Conservation (phyloP, 2,113 vertebrate genomes). For the Nycticorax nycticorax region DNA sequence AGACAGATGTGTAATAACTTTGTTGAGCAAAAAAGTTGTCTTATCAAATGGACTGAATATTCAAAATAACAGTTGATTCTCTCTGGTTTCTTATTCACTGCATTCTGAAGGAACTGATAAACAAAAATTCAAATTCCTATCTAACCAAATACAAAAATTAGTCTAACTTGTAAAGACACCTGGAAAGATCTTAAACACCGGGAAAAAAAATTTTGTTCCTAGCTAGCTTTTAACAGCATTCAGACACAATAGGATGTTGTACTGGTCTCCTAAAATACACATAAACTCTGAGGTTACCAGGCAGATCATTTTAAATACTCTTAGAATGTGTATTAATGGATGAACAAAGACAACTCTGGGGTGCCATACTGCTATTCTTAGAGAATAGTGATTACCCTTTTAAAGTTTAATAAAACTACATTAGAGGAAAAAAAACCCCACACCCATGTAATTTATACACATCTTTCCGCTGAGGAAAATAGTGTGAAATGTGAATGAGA, state of each 20-base stretch:
- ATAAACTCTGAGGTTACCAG: background rate
- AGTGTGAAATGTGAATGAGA: background rate
- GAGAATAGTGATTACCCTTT: background rate
- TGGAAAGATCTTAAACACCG: background rate
- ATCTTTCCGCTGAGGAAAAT: background rate
- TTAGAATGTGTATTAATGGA: background rate
- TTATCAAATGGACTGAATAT: background rate
- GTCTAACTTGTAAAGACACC: constrained; percentile 20
- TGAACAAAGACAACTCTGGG: background rate
- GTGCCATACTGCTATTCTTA: background rate
- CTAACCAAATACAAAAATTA: background rate
- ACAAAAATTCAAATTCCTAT: background rate
- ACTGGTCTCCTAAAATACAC: background rate
- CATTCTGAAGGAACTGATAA: background rate
- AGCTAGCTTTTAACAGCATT: background rate
- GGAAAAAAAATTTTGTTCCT: background rate
- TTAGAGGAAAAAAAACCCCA: background rate
- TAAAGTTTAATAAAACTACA: background rate
- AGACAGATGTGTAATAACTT: background rate
- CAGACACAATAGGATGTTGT: background rate
- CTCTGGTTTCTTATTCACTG: background rate
- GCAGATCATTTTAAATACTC: background rate
- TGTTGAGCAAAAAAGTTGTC: background rate
- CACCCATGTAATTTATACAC: background rate
- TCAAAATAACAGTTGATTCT: background rate